These are phyloP conservation scores for Chelonus insularis DNA, from an alignment of 1,140 invertebrate genomes.

Conservation along the genomic window DNA sequence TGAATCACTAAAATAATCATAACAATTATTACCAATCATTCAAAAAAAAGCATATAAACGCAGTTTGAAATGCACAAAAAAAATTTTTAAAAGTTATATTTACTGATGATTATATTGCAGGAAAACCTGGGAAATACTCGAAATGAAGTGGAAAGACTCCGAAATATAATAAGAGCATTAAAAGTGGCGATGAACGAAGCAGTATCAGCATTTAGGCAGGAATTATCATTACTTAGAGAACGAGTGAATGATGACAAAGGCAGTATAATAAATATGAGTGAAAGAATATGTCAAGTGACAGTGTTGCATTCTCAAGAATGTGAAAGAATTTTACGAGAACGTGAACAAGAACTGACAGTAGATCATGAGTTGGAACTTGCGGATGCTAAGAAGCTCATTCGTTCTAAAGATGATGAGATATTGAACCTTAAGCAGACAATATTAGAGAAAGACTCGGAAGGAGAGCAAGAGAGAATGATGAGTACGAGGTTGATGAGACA, in stretches of 20 bases:
- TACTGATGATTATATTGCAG: slow-evolving; percentile 48
- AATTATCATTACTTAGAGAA: slow-evolving; percentile 63
- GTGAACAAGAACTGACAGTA: slow-evolving; percentile 64
- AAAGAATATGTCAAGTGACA: slow-evolving; percentile 62
- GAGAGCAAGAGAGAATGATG: slow-evolving; percentile 45
- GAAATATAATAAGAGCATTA: slow-evolving; percentile 43
- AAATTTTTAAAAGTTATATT: no score
- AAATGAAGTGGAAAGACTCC: slow-evolving; percentile 53
- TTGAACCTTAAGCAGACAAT: slow-evolving; percentile 46
- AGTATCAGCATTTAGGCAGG: slow-evolving; percentile 63
- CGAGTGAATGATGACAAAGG: slow-evolving; percentile 60
- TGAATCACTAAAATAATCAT: no score
- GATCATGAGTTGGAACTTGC: slow-evolving; percentile 70
- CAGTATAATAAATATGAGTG: slow-evolving; percentile 60
- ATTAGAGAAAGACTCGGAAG: slow-evolving; percentile 46
- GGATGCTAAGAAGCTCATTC: slow-evolving; percentile 62
- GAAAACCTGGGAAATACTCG: slow-evolving; percentile 56
- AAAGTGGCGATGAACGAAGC: slow-evolving; percentile 53
- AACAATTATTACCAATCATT: no score
- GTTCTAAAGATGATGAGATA: slow-evolving; percentile 64
- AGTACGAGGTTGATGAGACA: slow-evolving; percentile 39
- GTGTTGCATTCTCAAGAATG: slow-evolving; percentile 60
- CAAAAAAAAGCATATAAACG: no score
- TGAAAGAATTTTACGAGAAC: slow-evolving; percentile 62
- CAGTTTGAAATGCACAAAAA: no score